phyloP scores from a whole-genome alignment of 2,113 vertebrate genomes.

The Grammomys dolichurus region DNA sequence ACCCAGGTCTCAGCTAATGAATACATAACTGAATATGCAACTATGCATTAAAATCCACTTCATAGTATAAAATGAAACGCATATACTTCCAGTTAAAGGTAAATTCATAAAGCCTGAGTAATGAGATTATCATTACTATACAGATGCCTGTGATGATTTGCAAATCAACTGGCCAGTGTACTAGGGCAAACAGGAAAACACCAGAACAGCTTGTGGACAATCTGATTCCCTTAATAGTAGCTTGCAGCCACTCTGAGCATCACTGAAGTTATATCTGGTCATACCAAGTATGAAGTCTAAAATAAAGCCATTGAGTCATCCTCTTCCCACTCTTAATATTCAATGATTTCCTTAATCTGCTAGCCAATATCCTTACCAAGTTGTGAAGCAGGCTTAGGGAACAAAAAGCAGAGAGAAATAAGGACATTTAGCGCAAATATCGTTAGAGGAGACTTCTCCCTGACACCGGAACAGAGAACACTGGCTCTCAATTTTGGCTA shows the following conservation, averaged over 20 bases:
- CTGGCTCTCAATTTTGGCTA: background rate
- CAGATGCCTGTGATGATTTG: background rate
- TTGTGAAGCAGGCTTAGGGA: background rate
- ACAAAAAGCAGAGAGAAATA: background rate
- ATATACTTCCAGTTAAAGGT: background rate
- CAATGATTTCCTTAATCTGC: background rate
- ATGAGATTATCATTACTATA: background rate
- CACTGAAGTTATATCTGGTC: background rate
- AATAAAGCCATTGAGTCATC: background rate
- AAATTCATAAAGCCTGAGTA: background rate
- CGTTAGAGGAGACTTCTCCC: background rate
- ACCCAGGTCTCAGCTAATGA: background rate
- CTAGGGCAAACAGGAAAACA: background rate
- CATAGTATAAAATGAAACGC: conserved; percentile 39
- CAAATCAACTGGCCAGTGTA: background rate
- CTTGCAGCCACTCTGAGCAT: background rate
- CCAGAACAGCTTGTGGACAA: background rate
- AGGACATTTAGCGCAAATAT: background rate
- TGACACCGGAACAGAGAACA: background rate
- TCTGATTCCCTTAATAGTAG: background rate
- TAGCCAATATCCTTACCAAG: background rate
- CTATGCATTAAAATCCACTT: background rate
- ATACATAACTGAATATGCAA: conserved; percentile 12
- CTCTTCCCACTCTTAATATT: background rate
- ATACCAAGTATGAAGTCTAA: background rate